Evolutionary conservation across 2,113 vertebrate genomes (phyloP).

Genomic region (Nothobranchius kuhntae): DNA sequence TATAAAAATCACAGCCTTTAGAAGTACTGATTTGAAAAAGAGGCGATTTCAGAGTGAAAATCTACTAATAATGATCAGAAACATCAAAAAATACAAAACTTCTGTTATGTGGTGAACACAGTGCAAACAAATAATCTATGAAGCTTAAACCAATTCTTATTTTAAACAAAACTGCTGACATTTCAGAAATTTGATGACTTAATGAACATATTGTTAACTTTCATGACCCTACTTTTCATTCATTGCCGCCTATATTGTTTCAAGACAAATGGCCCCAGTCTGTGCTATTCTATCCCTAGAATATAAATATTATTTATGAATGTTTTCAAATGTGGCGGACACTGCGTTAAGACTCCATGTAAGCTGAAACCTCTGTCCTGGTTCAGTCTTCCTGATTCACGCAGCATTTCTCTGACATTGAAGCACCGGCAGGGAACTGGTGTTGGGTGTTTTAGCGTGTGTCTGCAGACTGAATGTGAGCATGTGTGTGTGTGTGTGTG

Average conservation of each 20-base stretch:
- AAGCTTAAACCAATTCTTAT: neutral
- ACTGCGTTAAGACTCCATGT: conserved; percentile 54
- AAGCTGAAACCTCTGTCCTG: conserved; percentile 61
- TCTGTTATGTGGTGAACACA: no score
- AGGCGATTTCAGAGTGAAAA: no score
- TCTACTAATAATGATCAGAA: no score
- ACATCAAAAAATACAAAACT: no score
- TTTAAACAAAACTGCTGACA: neutral
- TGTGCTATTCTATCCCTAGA: conserved; percentile 37
- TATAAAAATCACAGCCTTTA: no score
- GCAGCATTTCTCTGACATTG: conserved; percentile 59
- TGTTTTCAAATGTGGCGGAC: conserved; percentile 48
- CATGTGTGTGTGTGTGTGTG: conserved; percentile 20
- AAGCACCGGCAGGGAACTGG: conserved; percentile 58
- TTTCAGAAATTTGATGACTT: conserved; percentile 27
- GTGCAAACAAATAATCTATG: neutral
- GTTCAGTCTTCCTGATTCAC: conserved; percentile 56
- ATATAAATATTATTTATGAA: conserved; percentile 65
- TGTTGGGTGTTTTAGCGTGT: conserved; percentile 57
- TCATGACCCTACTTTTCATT: conserved; percentile 24
- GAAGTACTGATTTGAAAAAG: no score
- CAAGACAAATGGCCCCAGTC: conserved; percentile 35
- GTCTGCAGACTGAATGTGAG: no score
- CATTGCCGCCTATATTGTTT: conserved; percentile 1
- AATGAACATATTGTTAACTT: conserved; percentile 27